Conservation (phyloP, 1,140 invertebrate genomes). For the Zaprionus tsacasi region DNA sequence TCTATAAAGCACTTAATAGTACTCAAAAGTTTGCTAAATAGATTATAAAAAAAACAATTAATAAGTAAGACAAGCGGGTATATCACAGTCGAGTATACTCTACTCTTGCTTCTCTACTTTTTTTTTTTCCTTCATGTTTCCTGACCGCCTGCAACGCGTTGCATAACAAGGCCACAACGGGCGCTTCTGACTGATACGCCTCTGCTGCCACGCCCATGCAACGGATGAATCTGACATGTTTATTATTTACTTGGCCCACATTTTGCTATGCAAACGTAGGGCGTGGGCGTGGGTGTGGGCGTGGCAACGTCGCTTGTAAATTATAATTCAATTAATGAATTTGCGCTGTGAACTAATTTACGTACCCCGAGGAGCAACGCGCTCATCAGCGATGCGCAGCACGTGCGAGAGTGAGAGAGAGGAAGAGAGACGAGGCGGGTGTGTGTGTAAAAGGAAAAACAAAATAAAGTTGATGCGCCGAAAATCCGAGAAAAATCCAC, state of each 20-base stretch:
- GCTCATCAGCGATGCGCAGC: conserved; percentile 26
- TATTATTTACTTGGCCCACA: conserved; percentile 47
- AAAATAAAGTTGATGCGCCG: conserved; percentile 56
- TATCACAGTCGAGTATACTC: neutral
- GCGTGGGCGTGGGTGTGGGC: neutral
- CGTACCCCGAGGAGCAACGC: conserved; percentile 21
- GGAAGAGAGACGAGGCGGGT: neutral
- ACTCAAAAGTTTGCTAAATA: too few species aligned
- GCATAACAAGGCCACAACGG: conserved; percentile 28
- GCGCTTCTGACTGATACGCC: conserved; percentile 15
- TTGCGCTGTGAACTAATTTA: conserved; percentile 63
- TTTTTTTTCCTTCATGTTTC: conserved; percentile 4
- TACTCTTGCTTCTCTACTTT: too few species aligned
- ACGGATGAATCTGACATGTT: conserved; percentile 46
- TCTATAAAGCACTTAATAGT: too few species aligned
- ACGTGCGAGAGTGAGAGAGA: conserved; percentile 1
- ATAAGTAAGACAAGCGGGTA: too few species aligned
- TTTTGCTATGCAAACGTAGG: conserved; percentile 9
- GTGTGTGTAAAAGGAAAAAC: conserved; percentile 27
- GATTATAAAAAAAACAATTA: too few species aligned
- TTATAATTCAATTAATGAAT: conserved; percentile 75
- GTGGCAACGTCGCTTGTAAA: conserved; percentile 42
- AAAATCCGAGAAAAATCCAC: conserved; percentile 64
- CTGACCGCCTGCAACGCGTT: conserved; percentile 24
- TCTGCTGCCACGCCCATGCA: conserved; percentile 8